Evolutionary conservation across 2,888 invertebrate genomes (phyloP), one percentile per base, ranked within the genome.

Genomic region (Amorpha juglandis): DNA sequence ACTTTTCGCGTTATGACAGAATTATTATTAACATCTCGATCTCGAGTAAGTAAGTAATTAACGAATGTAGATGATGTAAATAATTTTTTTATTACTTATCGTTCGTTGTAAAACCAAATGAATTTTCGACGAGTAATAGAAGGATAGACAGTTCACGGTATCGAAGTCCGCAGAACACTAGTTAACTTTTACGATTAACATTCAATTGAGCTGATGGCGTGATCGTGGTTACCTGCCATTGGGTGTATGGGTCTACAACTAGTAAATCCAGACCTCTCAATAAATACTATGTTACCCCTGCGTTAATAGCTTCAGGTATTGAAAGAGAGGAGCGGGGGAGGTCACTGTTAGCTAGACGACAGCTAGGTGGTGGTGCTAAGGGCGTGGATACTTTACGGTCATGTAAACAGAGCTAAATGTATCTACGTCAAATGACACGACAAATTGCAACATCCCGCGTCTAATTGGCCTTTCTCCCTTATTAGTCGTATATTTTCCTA

Each of bases 331-430:
- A 45, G 63, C n/a, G 72, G 64, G 74, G 70, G 68, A 67, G 83
- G 64, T 81, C 89, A 69, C 62, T 16, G 47, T 73, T 82, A 45
- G 72, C 27, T 87, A 87, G 91, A 67, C 68, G 67, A 67, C 67
- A 68, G 74, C 75, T 78, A 79, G 82, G 82, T 80, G 84, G 84
- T 79, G 78, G 81, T 77, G 72, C 74, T 75, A 72, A 86, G 89
- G 92, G 91, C 83, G 92, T 89, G 91, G 86, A 83, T 77, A 80
- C 76, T 90, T 89, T 90, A 91, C 83, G 84, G 82, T 77, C 88
- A 87, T 86, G 89, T 90, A 90, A 92, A 92, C 92, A 88, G 82
- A 80, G 78, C 83, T 85, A 84, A 83, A 84, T 84, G 86, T 85
- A 84, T 80, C 81, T 82, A 78, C 79, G 75, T 80, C 83, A 88